Conservation (phyloP, 2,797 vertebrate species). For the Argya squamiceps region DNA sequence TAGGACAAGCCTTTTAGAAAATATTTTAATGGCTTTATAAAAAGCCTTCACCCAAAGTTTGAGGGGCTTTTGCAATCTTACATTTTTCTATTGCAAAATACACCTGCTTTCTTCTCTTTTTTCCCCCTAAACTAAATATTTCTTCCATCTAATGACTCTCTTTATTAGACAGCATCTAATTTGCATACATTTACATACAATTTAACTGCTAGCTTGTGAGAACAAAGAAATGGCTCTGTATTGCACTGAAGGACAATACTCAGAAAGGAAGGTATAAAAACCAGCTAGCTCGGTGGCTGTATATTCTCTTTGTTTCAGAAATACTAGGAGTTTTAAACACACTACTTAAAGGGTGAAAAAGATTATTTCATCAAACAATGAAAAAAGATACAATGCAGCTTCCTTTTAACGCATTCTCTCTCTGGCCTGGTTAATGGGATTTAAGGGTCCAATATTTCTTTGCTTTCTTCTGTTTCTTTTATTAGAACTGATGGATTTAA, state of each 20-base stretch:
- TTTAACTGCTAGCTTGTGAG: constrained; percentile 85
- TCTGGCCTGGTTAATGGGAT: constrained; percentile 74
- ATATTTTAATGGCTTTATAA: constrained; percentile 76
- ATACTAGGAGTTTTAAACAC: constrained; percentile 74
- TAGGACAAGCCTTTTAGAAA: constrained; percentile 68
- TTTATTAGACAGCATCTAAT: constrained; percentile 87
- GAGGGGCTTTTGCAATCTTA: constrained; percentile 72
- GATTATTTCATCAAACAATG: constrained; percentile 81
- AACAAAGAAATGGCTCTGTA: constrained; percentile 84
- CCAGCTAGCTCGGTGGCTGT: constrained; percentile 76
- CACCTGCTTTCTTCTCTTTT: constrained; percentile 79
- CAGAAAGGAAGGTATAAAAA: constrained; percentile 81
- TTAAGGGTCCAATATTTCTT: constrained; percentile 71
- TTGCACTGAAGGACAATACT: constrained; percentile 83
- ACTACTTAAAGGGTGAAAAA: constrained; percentile 78
- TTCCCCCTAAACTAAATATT: constrained; percentile 81
- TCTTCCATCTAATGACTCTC: constrained; percentile 87
- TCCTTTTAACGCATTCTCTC: constrained; percentile 73
- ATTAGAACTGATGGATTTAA: constrained; percentile 75
- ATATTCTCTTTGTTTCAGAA: constrained; percentile 82
- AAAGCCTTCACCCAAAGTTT: constrained; percentile 75
- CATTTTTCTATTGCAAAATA: constrained; percentile 80
- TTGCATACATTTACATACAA: constrained; percentile 88
- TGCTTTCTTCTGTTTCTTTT: constrained; percentile 72
- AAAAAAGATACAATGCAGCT: constrained; percentile 73